These are phyloP conservation scores for Willowsia nigromaculata DNA, from an alignment of 2,888 invertebrate species.

Conservation along the genomic window DNA sequence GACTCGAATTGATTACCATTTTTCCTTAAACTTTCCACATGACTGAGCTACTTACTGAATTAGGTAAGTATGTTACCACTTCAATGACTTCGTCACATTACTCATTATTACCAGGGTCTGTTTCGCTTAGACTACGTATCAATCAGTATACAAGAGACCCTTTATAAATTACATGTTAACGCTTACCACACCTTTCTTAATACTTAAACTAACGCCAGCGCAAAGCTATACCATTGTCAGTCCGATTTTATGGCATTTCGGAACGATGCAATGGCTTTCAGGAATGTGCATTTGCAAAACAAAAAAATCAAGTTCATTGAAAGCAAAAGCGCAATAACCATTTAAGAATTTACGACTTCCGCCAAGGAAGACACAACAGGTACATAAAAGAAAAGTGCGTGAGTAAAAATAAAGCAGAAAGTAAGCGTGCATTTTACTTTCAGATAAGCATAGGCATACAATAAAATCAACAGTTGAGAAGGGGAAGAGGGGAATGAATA, in stretches of 20 bases:
- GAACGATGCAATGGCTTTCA: neutral
- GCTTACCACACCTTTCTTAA: neutral
- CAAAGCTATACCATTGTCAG: neutral
- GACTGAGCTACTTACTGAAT: conserved; percentile 65
- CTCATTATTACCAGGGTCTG: neutral
- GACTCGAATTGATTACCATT: conserved; percentile 54
- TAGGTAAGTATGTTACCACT: conserved; percentile 67
- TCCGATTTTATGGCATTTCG: neutral
- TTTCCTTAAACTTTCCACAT: conserved; percentile 57
- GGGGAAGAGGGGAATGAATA: neutral
- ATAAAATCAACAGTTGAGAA: neutral
- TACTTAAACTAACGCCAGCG: neutral
- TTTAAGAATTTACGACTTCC: conserved; percentile 23
- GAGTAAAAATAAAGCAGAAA: neutral
- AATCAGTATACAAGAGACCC: too few relatives aligned
- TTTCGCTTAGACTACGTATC: too few relatives aligned
- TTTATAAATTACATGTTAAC: too few relatives aligned
- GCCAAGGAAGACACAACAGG: neutral
- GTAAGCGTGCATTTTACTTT: neutral
- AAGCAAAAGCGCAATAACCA: conserved; percentile 64
- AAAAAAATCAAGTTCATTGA: conserved; percentile 64
- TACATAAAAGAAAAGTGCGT: neutral
- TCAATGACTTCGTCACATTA: conserved; percentile 4
- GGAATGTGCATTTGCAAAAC: neutral
- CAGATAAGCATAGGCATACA: conserved; percentile 37